These are phyloP conservation scores for Halesus radiatus DNA, from an alignment of 1,140 invertebrate genomes.

Conservation along the genomic window DNA sequence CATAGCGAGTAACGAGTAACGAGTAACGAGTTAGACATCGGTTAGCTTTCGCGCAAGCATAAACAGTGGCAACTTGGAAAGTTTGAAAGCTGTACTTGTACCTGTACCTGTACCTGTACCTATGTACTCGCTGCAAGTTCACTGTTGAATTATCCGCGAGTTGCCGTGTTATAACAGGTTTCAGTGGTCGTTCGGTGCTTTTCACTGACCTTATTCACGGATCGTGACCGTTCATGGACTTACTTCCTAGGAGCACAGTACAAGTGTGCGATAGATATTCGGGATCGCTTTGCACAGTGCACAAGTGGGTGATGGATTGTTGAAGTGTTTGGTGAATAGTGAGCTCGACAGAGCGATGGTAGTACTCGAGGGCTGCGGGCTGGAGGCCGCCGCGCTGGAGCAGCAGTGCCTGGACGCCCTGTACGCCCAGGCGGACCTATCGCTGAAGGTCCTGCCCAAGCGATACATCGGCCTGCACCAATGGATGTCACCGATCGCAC, in stretches of 20 bases:
- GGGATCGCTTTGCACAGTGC: neutral
- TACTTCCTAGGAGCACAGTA: too few species aligned
- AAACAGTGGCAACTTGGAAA: too few species aligned
- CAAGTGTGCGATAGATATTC: neutral
- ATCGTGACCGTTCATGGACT: neutral
- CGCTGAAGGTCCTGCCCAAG: slow-evolving; percentile 89
- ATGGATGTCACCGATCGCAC: slow-evolving; percentile 83
- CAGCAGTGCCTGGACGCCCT: slow-evolving; percentile 76
- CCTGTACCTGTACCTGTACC: too few species aligned
- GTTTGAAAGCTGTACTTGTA: too few species aligned
- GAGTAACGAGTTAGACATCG: too few species aligned
- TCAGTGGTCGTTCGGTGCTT: slow-evolving; percentile 19
- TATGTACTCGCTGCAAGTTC: neutral
- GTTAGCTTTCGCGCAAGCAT: too few species aligned
- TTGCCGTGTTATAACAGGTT: slow-evolving; percentile 5
- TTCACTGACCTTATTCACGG: slow-evolving; percentile 20
- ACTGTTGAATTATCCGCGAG: neutral
- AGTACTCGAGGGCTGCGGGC: slow-evolving; percentile 76
- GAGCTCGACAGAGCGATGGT: slow-evolving; percentile 70
- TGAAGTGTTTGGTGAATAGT: slow-evolving; percentile 16
- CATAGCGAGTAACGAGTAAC: too few species aligned
- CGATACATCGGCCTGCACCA: slow-evolving; percentile 90
- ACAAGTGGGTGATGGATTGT: slow-evolving; percentile 1
- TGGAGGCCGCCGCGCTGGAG: slow-evolving; percentile 70
- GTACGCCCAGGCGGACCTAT: slow-evolving; percentile 83